Evolutionary conservation across 1,140 invertebrate genomes (phyloP), one percentile per base, ranked within the genome.

Genomic region (Zaprionus taronus): DNA sequence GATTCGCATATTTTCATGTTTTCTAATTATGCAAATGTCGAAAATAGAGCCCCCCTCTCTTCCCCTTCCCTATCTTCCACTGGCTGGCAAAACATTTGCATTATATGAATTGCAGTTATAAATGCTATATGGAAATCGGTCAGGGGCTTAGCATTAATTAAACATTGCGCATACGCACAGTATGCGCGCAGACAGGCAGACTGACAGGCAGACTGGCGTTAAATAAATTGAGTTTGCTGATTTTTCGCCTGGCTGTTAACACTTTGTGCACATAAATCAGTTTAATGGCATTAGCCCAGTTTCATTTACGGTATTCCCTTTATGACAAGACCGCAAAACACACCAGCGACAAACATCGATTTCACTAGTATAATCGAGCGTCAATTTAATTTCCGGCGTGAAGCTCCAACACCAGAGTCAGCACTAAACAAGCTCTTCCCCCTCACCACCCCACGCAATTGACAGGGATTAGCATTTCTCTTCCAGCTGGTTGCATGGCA

Each of bases 341-440:
- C 68, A 41, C 15, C 41, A 74, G 36, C 51, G 61, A 79, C 67
- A 74, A 76, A 72, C 75, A 89, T 86, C 72, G 66, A 66, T 76
- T 82, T 72, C 26, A 41, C 31, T 51, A 41, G 5, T n/a, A 70
- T 76, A 79, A 76, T 67, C 83, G 62, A 64, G 72, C 82, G 67
- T 69, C 75, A 85, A 85, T 90, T 90, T 90, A 90, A 90, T 90
- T 90, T 90, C 85, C 85, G 79, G 72, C 26, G 20, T 51, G 7
- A 49, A 49, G 64, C 71, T 69, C 36, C 77, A 80, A 77, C 72
- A 67, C 38, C 38, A n/a, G 5, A 7, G 44, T 4, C 7, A 34
- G 31, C 31, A 11, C 31, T 34, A 34, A 20, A 17, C 17, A 67
- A 71, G 26, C 36, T 6, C 41, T 9, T 4, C 41, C 22, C 36